These are phyloP conservation scores for Dasyurus viverrinus DNA, from an alignment of 2,113 vertebrate genomes.

Conservation along the genomic window DNA sequence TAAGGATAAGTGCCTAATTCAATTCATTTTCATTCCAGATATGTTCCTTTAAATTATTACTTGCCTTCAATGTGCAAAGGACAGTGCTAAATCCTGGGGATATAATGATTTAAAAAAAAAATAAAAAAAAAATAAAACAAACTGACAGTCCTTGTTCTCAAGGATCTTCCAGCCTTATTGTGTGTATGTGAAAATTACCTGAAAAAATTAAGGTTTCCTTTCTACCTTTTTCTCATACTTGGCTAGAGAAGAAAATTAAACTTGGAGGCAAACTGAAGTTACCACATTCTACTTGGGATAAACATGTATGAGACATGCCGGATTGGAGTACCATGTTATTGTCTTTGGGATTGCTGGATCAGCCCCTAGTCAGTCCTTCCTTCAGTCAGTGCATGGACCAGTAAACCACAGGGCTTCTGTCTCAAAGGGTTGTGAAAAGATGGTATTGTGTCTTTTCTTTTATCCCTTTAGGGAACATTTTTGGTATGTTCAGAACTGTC, in stretches of 20 bases:
- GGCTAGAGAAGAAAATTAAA: not conserved
- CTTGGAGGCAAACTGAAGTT: not conserved
- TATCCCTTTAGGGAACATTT: not conserved
- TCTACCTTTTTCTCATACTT: not conserved
- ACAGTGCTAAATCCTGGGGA: not conserved
- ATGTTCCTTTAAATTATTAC: not conserved
- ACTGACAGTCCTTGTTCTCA: not conserved
- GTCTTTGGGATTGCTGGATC: not conserved
- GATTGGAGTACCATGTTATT: not conserved
- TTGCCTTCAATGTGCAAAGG: not conserved
- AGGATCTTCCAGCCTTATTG: not conserved
- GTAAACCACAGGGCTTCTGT: not conserved
- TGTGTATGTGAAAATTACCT: too few relatives aligned
- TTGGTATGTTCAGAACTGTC: too few relatives aligned
- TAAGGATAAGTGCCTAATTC: not conserved
- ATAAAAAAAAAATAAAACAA: not conserved
- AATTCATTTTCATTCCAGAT: not conserved
- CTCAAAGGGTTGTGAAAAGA: not conserved
- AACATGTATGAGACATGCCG: not conserved
- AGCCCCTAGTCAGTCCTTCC: not conserved
- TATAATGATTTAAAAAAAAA: not conserved
- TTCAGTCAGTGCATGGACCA: too few relatives aligned
- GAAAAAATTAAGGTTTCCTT: not conserved
- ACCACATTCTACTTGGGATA: not conserved
- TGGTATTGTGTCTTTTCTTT: not conserved